These are phyloP conservation scores for Adela reaumurella DNA, from an alignment of 2,888 invertebrate genomes.

Conservation along the genomic window DNA sequence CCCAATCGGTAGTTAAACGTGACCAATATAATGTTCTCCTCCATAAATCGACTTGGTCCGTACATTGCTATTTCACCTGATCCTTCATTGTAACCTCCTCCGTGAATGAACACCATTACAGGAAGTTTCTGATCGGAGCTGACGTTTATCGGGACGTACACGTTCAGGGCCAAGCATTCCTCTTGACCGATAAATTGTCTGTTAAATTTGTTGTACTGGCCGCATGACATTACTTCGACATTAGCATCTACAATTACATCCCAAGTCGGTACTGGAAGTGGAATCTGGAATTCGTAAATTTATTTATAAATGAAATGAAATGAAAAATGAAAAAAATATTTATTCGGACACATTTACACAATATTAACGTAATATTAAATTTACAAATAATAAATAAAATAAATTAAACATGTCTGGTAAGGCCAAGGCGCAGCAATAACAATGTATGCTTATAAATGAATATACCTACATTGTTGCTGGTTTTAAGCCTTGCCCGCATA, in stretches of 20 bases:
- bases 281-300: not conserved
- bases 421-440: too few species aligned
- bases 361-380: too few species aligned
- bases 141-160: conserved; percentile 27
- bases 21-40: conserved; percentile 1
- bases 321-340: too few species aligned
- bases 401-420: too few species aligned
- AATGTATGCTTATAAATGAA: too few species aligned
- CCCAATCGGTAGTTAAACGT: conserved; percentile 6
- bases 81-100: conserved; percentile 30
- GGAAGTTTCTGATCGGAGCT: not conserved
- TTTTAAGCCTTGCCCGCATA: too few species aligned
- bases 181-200: conserved; percentile 22
- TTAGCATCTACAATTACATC: not conserved
- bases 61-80: conserved; percentile 10
- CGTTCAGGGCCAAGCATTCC: conserved; percentile 41
- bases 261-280: not conserved
- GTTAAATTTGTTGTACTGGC: not conserved
- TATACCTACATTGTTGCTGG: too few species aligned
- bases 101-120: conserved; percentile 41
- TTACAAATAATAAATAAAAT: too few species aligned
- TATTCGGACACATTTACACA: too few species aligned
- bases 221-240: not conserved
- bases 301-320: too few species aligned
- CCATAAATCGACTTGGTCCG: conserved; percentile 15